A percentile compares a stretch with the other conserved stretches of the same genome.
Evolutionary conservation across 2,888 invertebrate genomes (phyloP).

Genomic region (Callosobruchus maculatus): DNA sequence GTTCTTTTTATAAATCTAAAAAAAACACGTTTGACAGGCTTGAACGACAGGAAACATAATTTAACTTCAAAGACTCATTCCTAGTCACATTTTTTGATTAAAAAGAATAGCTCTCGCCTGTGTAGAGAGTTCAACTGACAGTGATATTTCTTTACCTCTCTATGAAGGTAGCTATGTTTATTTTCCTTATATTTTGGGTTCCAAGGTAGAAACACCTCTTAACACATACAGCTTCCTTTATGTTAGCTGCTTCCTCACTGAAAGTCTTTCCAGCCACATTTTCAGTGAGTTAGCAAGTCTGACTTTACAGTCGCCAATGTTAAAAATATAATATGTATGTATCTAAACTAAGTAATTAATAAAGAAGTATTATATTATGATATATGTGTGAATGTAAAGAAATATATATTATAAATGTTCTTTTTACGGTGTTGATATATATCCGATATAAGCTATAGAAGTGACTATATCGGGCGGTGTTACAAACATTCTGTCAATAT

Average conservation of each 20-base stretch:
- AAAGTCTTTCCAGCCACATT: constrained; percentile 72
- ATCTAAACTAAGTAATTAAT: constrained; percentile 38
- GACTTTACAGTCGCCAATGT: constrained; percentile 16
- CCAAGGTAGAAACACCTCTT: not conserved
- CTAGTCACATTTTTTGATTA: too few species aligned
- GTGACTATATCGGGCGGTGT: not conserved
- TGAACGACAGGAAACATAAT: too few species aligned
- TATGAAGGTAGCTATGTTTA: too few species aligned
- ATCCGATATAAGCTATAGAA: not conserved
- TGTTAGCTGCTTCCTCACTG: constrained; percentile 62
- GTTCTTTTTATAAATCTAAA: too few species aligned
- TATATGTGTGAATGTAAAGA: not conserved
- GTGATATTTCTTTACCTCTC: too few species aligned
- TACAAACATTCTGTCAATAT: constrained; percentile 47
- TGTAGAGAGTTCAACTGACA: too few species aligned
- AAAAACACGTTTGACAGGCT: too few species aligned
- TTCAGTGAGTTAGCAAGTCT: constrained; percentile 58
- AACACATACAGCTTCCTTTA: constrained; percentile 10
- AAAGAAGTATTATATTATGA: constrained; percentile 10
- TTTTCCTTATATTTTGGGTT: not conserved
- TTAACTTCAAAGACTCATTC: too few species aligned
- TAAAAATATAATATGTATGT: constrained; percentile 24
- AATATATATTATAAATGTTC: constrained; percentile 22
- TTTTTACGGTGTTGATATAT: constrained; percentile 11
- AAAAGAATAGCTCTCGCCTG: too few species aligned